Conservation (phyloP, 2,113 vertebrate species). For the Hyperopisus bebe region DNA sequence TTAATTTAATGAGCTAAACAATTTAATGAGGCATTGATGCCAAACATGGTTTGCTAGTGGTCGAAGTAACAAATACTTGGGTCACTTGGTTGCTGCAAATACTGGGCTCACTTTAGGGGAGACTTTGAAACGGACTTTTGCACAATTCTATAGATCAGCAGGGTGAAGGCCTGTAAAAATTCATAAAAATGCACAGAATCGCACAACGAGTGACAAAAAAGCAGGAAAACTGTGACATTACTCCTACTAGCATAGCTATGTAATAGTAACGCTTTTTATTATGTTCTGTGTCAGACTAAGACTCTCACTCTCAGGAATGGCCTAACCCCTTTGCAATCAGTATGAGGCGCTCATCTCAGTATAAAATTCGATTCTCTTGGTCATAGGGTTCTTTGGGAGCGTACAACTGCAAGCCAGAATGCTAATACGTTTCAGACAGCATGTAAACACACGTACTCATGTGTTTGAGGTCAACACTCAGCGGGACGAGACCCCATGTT, state of each 20-base stretch:
- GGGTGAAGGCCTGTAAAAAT: neutral
- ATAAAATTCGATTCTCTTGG: neutral
- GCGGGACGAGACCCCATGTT: neutral
- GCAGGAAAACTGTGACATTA: neutral
- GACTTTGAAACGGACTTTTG: neutral
- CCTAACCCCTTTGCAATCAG: neutral
- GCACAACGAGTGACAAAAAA: neutral
- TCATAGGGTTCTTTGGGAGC: neutral
- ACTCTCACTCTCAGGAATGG: neutral
- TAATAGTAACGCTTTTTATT: neutral
- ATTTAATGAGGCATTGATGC: too few species aligned
- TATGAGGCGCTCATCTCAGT: neutral
- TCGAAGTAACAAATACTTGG: neutral
- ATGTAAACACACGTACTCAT: neutral
- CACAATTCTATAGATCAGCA: neutral
- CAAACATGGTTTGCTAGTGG: too few species aligned
- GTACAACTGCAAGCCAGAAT: neutral
- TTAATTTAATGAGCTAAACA: too few species aligned
- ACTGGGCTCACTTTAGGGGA: neutral
- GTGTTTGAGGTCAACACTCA: neutral
- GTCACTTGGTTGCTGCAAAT: neutral
- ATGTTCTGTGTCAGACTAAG: neutral
- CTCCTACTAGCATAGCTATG: neutral
- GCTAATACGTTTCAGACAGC: neutral
- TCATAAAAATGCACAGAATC: neutral